Base-by-base conservation (phyloP, 2,113 vertebrate species). In the Cyanistes caeruleus region DNA sequence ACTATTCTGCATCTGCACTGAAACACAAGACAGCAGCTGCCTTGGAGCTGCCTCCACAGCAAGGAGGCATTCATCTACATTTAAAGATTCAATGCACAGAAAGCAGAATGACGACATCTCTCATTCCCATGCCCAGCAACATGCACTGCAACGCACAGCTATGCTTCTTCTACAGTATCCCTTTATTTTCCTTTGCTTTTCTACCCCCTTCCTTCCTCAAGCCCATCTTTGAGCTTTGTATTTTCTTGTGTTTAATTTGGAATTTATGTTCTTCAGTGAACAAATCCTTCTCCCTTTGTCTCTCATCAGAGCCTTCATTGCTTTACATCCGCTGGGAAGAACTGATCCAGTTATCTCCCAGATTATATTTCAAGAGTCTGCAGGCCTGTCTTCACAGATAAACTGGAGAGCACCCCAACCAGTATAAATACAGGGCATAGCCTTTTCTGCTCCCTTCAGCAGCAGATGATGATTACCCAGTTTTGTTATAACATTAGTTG, bases 331-430 rank as follows among this genome's bases (percentile, higher is more conserved):
- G 0, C 67, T 90, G 87, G 80, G 91, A 95, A 89, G 89, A 89
- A n/a, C 44, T 91, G 91, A 92, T 93, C 55, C 93, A 74, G 73
- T 95, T 95, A 96, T 92, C 83, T 92, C 69, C 60, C 68, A 72
- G 93, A 94, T 89, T 91, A 51, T 84, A 82, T 93, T 94, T 91
- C 65, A 82, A 41, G 72, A 65, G 48, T 51, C 44, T 70, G 64
- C 72, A 90, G 82, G 84, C 56, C 84, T 89, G 92, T 75, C 56
- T 81, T 91, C 56, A 86, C 30, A 93, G 91, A 89, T 91, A 84
- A 96, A 84, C 48, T 63, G 69, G 56, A 87, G 56, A 82, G 64
- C 35, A 84, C 69, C 69, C 84, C 76, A 93, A 64, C 64, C 0
- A 0, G 20, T 59, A 48, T 72, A 90, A 93, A 92, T 43, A 69